These are phyloP conservation scores for Actenoides lindsayi DNA, from an alignment of 2,113 vertebrate genomes.

Conservation along the genomic window DNA sequence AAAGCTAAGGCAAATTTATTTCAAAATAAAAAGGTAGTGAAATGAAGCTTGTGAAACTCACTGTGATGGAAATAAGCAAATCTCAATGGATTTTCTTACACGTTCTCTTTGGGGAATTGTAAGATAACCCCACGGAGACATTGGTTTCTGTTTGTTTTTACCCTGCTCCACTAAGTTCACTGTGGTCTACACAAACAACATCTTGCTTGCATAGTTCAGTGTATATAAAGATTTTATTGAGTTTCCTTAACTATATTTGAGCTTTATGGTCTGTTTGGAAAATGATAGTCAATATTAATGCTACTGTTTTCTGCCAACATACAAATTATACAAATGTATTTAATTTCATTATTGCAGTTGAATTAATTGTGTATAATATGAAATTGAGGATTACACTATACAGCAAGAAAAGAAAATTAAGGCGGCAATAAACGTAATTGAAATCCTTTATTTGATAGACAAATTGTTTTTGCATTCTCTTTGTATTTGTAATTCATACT, in stretches of 20 bases:
- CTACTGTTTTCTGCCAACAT: not conserved
- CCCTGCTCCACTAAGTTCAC: not conserved
- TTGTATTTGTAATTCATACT: not conserved
- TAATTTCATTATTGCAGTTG: constrained; percentile 47
- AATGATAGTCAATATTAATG: not conserved
- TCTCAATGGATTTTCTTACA: not conserved
- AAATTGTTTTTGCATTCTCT: not conserved
- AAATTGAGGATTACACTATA: not conserved
- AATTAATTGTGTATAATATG: constrained; percentile 49
- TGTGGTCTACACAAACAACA: fast-evolving
- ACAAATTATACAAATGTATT: constrained; percentile 45
- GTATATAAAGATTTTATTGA: not conserved
- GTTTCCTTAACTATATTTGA: constrained; percentile 26
- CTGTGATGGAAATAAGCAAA: not conserved
- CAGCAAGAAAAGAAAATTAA: constrained; percentile 42
- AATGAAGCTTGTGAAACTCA: not conserved
- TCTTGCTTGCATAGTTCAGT: not conserved
- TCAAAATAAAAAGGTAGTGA: not conserved
- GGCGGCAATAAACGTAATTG: constrained; percentile 37
- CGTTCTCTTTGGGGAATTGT: not conserved
- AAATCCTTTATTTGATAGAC: constrained; percentile 38
- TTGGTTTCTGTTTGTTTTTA: not conserved
- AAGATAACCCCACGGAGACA: not conserved
- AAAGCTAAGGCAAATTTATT: not conserved
- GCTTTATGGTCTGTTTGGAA: constrained; percentile 22